Evolutionary conservation across 2,797 vertebrate species (phyloP), one percentile per base, ranked within the genome.

Genomic region (Pangasius sanitwongsei): DNA sequence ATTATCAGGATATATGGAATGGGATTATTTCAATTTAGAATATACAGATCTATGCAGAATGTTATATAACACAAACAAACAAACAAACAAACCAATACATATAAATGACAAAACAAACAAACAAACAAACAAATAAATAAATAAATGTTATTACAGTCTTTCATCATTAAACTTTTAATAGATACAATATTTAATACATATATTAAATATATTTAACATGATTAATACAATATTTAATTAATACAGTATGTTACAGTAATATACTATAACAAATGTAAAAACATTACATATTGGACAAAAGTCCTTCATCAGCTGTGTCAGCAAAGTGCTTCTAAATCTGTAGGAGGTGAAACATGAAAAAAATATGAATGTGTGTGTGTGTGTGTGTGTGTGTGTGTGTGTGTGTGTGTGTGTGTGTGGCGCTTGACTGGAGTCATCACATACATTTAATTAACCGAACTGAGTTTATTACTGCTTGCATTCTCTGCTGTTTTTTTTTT

Each of bases 371-470:
- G 25, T 75, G 23, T 50, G 9, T 75, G 4, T 48, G 23, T 50
- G 44, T 75, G 74, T n/a, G 25, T 28, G 25, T 50, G 74, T 77
- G 44, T 78, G 48, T 53, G 48, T 53, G 31, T 37, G 53, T 55
- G 77, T 41, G 34, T 61, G 57, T 61, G 55, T 28, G 57, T 15
- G 37, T 28, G 57, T 12, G 34, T 7, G 55, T 7, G 80, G 25
- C 6, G 4, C 44, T 31, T 12, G 37, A 75, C 28, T 57, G 53
- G 25, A 50, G 4, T 77, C 44, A n/a, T 48, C 44, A 31, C 5
- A 80, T 57, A 20, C 50, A 20, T 34, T 31, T 80, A n/a, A 65
- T 67, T 94, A 95, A 94, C 94, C 93, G 94, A 95, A 91, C 93
- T 93, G 91, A 94, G 95, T 94, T 94, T 87, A 93, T 95, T 94